Evolutionary conservation across 2,113 vertebrate genomes (phyloP), one percentile per base, ranked within the genome.

Genomic region (Fregata magnificens): DNA sequence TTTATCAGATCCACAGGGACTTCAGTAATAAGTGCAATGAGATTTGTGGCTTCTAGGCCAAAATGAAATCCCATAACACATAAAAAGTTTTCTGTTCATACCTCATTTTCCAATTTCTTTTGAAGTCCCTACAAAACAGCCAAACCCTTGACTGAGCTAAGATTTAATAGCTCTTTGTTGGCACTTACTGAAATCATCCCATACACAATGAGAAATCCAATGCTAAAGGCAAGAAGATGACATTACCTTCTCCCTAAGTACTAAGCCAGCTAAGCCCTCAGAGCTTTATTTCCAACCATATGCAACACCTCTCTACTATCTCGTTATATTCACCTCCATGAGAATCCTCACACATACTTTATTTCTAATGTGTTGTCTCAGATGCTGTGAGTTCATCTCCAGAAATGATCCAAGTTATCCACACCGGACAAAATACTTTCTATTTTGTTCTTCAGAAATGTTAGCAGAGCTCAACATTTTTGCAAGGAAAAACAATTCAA

Each of bases 91-190:
- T 90, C 88, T 92, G 56, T 90, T 82, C 90, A 92, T 91, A 90
- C 25, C 74, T 91, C 77, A 87, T 70, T 95, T 96, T 85, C 79
- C 85, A 91, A 62, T 97, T 95, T 97, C 70, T 86, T 87, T 72
- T 69, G 44, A 83, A 88, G 82, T 73, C 58, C 55, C 22, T 36
- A 73, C 59, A 34, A 91, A 90, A 84, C n/a, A 93, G 38, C 47
- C 89, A 87, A 59, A 71, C 47, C 32, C 44, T 84, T 72, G 65
- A 82, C 44, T 40, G 34, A 63, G 58, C 61, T 36, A 76, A 82
- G 77, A 88, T 94, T 91, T 91, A 84, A 87, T 12, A 84, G 61
- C 65, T 50, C 50, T 82, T 82, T 65, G 70, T 72, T 8, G 55
- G 69, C 93, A 74, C 61, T 79, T 72, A 74, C 81, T 71, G 77